Conservation (phyloP, 2,113 vertebrate species). For the Coptodon rendalli region DNA sequence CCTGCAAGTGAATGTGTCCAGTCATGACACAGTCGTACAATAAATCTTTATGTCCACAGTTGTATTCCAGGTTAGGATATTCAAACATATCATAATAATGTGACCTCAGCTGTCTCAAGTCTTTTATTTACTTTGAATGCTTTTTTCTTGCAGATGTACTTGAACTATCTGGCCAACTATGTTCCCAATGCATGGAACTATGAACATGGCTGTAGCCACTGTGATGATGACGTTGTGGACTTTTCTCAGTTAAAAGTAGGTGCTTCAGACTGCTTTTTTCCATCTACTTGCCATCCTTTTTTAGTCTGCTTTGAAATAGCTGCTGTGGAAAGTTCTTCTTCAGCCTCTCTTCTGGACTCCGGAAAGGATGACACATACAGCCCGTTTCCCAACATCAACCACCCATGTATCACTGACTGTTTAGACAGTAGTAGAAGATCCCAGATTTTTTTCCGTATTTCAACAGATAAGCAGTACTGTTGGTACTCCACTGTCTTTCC, state of each 20-base stretch:
- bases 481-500: constrained; percentile 8
- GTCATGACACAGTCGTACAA: neutral
- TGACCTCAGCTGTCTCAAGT: neutral
- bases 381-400: neutral
- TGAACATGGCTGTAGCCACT: constrained; percentile 83
- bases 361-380: constrained; percentile 8
- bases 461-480: constrained; percentile 36
- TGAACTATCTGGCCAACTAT: constrained; percentile 95
- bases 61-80: neutral
- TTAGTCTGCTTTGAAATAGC: neutral
- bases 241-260: constrained; percentile 81
- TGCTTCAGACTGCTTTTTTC: constrained; percentile 21
- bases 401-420: constrained; percentile 13
- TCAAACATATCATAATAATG: neutral
- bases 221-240: constrained; percentile 82
- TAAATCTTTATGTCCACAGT: neutral
- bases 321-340: neutral
- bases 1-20: neutral
- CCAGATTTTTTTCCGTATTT: neutral
- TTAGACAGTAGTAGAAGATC: constrained; percentile 10
- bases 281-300: neutral
- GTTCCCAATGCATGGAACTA: constrained; percentile 91
- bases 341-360: neutral
- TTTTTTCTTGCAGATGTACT: constrained; percentile 77
- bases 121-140: neutral